These are phyloP conservation scores for Acanthurus tractus DNA, from an alignment of 2,797 vertebrate species.

Conservation along the genomic window DNA sequence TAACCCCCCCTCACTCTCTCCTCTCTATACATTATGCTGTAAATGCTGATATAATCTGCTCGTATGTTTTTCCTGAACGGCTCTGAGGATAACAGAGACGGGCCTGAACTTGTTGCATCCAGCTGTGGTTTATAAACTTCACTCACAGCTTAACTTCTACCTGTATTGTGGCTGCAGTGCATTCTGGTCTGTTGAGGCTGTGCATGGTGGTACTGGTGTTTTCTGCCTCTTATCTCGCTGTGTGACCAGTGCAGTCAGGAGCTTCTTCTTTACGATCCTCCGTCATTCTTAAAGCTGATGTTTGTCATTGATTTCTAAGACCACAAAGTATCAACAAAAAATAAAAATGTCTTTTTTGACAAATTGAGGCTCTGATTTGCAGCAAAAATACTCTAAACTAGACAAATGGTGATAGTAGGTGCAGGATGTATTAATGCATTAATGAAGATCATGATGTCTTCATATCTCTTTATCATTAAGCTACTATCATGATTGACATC, in stretches of 20 bases:
- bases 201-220: conserved; percentile 13
- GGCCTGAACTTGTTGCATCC: conserved; percentile 58
- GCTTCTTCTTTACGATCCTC: not conserved
- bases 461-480: not conserved
- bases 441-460: not conserved
- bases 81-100: conserved; percentile 34
- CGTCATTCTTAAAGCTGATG: not conserved
- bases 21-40: conserved; percentile 35
- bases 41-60: conserved; percentile 46
- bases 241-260: not conserved
- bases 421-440: too few relatives aligned
- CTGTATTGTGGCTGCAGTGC: conserved; percentile 39
- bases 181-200: conserved; percentile 36
- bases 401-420: too few relatives aligned
- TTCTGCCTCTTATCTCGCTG: not conserved
- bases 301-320: not conserved
- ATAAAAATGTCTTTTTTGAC: too few relatives aligned
- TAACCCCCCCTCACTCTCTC: conserved; percentile 9
- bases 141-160: conserved; percentile 51
- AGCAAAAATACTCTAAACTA: too few relatives aligned
- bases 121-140: conserved; percentile 58
- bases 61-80: conserved; percentile 37
- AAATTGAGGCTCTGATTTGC: too few relatives aligned
- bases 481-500: not conserved
- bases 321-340: too few relatives aligned